Percentiles rank a stretch among this genome's conserved stretches.
phyloP scores from a whole-genome alignment of 2,888 invertebrate genomes.

The Leistus spinibarbis region DNA sequence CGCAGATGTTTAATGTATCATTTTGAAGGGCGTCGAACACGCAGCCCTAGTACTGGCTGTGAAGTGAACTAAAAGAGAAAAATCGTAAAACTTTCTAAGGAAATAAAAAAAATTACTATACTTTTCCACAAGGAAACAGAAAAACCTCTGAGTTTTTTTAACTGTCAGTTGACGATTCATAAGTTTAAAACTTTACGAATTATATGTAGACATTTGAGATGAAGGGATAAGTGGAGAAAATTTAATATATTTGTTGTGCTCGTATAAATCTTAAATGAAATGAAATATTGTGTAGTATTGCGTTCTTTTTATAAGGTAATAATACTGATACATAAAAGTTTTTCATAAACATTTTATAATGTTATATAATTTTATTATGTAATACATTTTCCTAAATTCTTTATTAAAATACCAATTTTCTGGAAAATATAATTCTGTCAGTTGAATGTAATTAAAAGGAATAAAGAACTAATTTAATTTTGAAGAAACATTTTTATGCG shows the following conservation, averaged over 20 bases:
- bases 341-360: too few relatives aligned
- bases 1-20: conserved; percentile 36
- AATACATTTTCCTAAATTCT: too few relatives aligned
- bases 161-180: not conserved
- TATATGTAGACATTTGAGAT: not conserved
- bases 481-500: too few relatives aligned
- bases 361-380: too few relatives aligned
- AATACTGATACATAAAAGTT: too few relatives aligned
- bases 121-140: not conserved
- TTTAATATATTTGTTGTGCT: not conserved
- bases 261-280: not conserved
- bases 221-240: not conserved
- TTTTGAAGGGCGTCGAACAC: not conserved
- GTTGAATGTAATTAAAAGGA: too few relatives aligned
- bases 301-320: not conserved
- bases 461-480: too few relatives aligned
- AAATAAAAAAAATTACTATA: not conserved
- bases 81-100: not conserved
- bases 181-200: not conserved
- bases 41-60: not conserved
- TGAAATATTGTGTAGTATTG: not conserved
- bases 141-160: not conserved
- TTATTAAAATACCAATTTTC: too few relatives aligned
- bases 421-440: too few relatives aligned
- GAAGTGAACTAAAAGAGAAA: not conserved